Evolutionary conservation across 2,888 invertebrate genomes (phyloP), one percentile per base, ranked within the genome.

Genomic region (Osmoderma eremita): DNA sequence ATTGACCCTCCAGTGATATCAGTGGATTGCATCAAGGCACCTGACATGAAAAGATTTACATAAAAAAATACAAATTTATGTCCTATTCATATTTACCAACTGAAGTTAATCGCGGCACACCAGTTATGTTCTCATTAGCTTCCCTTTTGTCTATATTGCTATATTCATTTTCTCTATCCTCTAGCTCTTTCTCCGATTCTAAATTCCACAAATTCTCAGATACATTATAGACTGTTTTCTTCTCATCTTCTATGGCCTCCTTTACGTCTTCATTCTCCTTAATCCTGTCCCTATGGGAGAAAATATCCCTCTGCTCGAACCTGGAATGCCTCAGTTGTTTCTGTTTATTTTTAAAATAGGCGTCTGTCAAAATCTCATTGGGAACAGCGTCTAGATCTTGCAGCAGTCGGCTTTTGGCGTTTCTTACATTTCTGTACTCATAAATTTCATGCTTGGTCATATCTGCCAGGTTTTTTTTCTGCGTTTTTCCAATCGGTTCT

Each of bases 111-210:
- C 75, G 78, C n/a, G 78, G 75, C 30, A 79, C 72, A 18, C 75
- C 75, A 42, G 51, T 67, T 39, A 42, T 41, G n/a, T 58, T 64
- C 10, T 36, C 42, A 65, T 74, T 74, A 20, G 71, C 70, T 22
- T 77, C 73, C 53, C 82, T 73, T 69, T 78, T 78, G 20, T 74
- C 77, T 63, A 79, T 76, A 63, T 78, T 81, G 18, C 38, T 54
- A 67, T 78, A 78, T 1, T 78, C 78, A 68, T 78, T 82, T 70
- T 75, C 79, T 39, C 80, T 81, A 67, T 86, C 86, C 24, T 79
- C 76, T 56, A 83, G 78, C 70, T 86, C 86, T 68, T 85, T 86
- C 72, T 87, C 86, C n/a, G 84, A 79, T 75, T 87, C 87, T 66
- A 87, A 77, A 72, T 86, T 86, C 86, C 86, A 86, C 5, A 87